Evolutionary conservation across 1,140 invertebrate genomes (phyloP), one percentile per base, ranked within the genome.

Genomic region (Pristionchus pacificus): DNA sequence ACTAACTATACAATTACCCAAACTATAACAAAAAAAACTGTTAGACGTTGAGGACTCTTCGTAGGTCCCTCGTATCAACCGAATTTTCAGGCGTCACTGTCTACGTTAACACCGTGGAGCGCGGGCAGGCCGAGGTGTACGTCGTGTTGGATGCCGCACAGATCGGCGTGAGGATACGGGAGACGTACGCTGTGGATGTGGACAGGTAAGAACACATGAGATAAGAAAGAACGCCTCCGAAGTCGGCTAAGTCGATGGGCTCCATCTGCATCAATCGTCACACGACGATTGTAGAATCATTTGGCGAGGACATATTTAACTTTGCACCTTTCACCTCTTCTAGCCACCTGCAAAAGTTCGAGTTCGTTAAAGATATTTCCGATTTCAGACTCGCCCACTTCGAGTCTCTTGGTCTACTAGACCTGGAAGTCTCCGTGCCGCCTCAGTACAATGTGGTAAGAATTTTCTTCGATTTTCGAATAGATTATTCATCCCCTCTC

Each of bases 111-210:
- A 76, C 72, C 27, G 74, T 75, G 10, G 60, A 75, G 27, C 33
- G 63, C 19, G 74, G 74, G 10, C 74, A 75, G 74, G 73, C 74
- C 33, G 74, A 75, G 29, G 65, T 75, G 19, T 75, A 75, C 66
- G 74, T 75, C 29, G 74, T 76, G 13, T 59, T 75, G 10, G 73
- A 76, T 25, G 14, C 76, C n/a, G 73, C 74, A 25, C 73, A 76
- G 33, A 76, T 75, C 32, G 73, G 73, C 29, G 59, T 76, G 33
- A 33, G 74, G 15, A 70, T 75, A 28, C 27, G 74, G 14, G 74
- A 75, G 62, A 71, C 66, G 28, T 76, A 71, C 55, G 74, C 73
- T 2, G 28, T 69, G 24, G 74, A 76, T 57, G 76, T 75, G 24
- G 74, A 76, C 33, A 15, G 73, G 31, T 59, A 61, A 58, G 24